Conservation (phyloP, 2,888 invertebrate genomes). For the Drosophila mayaguana region DNA sequence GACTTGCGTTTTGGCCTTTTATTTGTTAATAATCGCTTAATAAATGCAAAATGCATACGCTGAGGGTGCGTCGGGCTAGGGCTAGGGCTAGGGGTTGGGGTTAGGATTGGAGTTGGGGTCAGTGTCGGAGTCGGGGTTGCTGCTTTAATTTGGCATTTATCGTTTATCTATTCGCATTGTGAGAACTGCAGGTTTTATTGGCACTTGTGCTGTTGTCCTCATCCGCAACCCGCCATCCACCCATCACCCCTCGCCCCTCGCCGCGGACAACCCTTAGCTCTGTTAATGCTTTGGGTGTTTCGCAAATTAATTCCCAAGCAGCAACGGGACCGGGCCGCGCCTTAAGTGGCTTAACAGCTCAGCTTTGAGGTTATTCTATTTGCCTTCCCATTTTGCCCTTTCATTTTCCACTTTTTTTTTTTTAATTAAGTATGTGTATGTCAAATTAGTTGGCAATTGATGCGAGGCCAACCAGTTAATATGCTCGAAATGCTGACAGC, state of each 20-base stretch:
- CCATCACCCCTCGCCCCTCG: neutral
- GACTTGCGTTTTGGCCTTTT: slow-evolving; percentile 55
- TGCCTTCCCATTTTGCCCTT: neutral
- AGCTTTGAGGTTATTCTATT: slow-evolving; percentile 42
- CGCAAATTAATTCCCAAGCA: slow-evolving; percentile 72
- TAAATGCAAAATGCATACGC: slow-evolving; percentile 79
- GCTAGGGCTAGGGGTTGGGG: neutral
- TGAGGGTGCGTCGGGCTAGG: slow-evolving; percentile 9
- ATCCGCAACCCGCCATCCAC: neutral
- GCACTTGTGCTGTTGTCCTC: slow-evolving; percentile 41
- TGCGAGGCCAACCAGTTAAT: slow-evolving; percentile 24
- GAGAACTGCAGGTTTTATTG: slow-evolving; percentile 48
- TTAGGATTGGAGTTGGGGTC: rapidly evolving
- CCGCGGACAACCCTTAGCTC: slow-evolving; percentile 2
- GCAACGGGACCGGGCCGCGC: slow-evolving; percentile 30
- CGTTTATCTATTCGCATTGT: slow-evolving; percentile 68
- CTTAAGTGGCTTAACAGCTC: slow-evolving; percentile 77
- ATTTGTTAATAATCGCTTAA: slow-evolving; percentile 84
- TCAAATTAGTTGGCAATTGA: slow-evolving; percentile 74
- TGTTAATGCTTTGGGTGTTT: slow-evolving; percentile 53
- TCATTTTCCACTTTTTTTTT: slow-evolving; percentile 1
- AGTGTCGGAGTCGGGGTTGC: neutral
- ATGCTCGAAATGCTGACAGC: slow-evolving; percentile 16
- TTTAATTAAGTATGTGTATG: slow-evolving; percentile 67
- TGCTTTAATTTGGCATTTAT: slow-evolving; percentile 71